Evolutionary conservation across 2,888 invertebrate species (phyloP).

Genomic region (Dryobotodes eremita): DNA sequence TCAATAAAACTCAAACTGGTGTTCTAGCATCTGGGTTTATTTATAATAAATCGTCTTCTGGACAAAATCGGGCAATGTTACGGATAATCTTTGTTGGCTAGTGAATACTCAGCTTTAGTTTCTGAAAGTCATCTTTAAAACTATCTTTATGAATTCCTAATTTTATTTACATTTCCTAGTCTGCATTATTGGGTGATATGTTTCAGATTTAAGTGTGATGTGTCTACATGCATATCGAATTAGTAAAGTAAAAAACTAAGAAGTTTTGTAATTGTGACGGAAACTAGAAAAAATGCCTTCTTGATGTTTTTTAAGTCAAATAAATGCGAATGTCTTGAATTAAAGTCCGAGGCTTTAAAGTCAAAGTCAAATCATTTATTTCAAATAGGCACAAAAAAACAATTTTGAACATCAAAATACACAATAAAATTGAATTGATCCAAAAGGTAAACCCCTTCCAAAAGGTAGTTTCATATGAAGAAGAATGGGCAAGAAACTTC

Average conservation of each 20-base stretch:
- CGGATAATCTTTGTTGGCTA: background rate
- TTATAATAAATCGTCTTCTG: background rate
- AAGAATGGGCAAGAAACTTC: too few relatives aligned
- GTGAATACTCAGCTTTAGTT: background rate
- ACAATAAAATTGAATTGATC: too few relatives aligned
- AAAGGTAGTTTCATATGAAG: too few relatives aligned
- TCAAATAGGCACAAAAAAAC: too few relatives aligned
- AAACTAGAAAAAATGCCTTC: background rate
- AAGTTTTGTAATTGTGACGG: too few relatives aligned
- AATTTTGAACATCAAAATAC: too few relatives aligned
- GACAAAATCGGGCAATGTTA: background rate
- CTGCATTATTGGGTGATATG: background rate
- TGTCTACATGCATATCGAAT: background rate
- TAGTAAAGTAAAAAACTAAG: background rate
- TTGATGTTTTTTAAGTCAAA: background rate
- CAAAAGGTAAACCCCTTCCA: too few relatives aligned
- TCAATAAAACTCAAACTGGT: background rate
- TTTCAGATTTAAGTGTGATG: slow-evolving; percentile 11
- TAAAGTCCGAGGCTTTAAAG: too few relatives aligned
- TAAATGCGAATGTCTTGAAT: too few relatives aligned
- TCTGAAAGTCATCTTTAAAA: background rate
- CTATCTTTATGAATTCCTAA: background rate
- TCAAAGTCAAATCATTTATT: too few relatives aligned
- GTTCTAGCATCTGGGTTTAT: background rate
- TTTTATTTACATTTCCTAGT: slow-evolving; percentile 15